Evolutionary conservation across 2,113 vertebrate species (phyloP), one percentile per base, ranked within the genome.

Genomic region (Onychostoma macrolepis): DNA sequence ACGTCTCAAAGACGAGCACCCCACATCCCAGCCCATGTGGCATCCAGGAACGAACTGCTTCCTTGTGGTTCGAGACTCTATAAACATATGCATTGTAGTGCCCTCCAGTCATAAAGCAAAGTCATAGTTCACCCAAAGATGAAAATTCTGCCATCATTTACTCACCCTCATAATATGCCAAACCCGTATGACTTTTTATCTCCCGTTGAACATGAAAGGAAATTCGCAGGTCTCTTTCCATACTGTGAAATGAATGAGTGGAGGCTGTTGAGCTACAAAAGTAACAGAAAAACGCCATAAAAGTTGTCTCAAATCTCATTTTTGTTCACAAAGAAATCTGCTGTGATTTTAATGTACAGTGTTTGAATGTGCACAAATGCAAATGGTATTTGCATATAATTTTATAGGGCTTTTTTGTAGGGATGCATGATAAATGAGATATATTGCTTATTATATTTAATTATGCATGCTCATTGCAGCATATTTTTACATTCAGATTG

Each of bases 301-400:
- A 12, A 6, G 19, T n/a, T 6, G 67, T 71, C 33, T 71, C 8
- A 36, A 2, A 41, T 72, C 69, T 12, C 4, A 12, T 12, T 72
- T 72, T 36, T 72, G 9, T 41, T 72, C 38, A 26, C 38, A 43
- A 13, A 75, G 26, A 11, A 43, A 13, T 75, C 71, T n/a, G 24
- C 1, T 74, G 21, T 75, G 38, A 15, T 45, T 6, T 45, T 45
- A 45, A 38, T 2, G 38, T 4, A n/a, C 24, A 2, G 2, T 75
- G 38, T 45, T 75, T 75, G 17, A 75, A 75, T 45, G 21, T 36
- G 33, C 17, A 72, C 69, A 72, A 72, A 72, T 72, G 17, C 67
- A 71, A 36, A 36, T 33, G 0, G 1, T 17, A 36, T 71, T 33
- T 6, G 67, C 67, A 53, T 53, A 19, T 53, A 4, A 4, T 15